A percentile compares a stretch with the other conserved stretches of the same genome.
Conservation (phyloP, 2,888 invertebrate genomes). For the Diplolepis rosae region DNA sequence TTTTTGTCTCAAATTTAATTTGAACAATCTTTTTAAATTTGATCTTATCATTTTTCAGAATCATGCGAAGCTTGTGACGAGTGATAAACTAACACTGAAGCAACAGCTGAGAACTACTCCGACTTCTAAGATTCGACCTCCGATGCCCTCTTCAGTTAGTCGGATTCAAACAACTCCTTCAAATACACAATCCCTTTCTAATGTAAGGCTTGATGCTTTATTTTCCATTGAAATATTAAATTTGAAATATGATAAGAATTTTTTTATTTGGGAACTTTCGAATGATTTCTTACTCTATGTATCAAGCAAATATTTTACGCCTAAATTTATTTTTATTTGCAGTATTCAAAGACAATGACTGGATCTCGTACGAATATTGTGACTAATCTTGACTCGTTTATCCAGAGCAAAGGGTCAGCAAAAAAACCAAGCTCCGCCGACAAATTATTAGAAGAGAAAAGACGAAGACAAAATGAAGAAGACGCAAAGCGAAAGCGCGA, state of each 20-base stretch:
- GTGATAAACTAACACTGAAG: constrained; percentile 54
- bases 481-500: constrained; percentile 78
- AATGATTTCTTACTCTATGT: no score
- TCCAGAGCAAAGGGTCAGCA: constrained; percentile 65
- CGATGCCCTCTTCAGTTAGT: constrained; percentile 60
- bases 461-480: constrained; percentile 69
- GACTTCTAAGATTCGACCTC: constrained; percentile 58
- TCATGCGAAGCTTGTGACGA: constrained; percentile 49
- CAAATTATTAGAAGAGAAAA: constrained; percentile 67
- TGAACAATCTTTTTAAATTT: constrained; percentile 26
- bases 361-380: constrained; percentile 68
- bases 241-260: no score
- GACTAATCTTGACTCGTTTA: constrained; percentile 57
- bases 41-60: constrained; percentile 54
- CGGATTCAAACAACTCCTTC: constrained; percentile 63
- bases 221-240: no score
- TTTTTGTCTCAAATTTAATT: constrained; percentile 8
- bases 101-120: constrained; percentile 62
- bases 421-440: constrained; percentile 60
- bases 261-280: no score
- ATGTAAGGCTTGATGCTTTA: constrained; percentile 50
- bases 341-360: constrained; percentile 66
- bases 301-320: neutral
- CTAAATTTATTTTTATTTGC: constrained; percentile 39
- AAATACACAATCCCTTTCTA: constrained; percentile 45